Evolutionary conservation across 2,888 invertebrate species (phyloP).

Genomic region (Prosapia bicincta): DNA sequence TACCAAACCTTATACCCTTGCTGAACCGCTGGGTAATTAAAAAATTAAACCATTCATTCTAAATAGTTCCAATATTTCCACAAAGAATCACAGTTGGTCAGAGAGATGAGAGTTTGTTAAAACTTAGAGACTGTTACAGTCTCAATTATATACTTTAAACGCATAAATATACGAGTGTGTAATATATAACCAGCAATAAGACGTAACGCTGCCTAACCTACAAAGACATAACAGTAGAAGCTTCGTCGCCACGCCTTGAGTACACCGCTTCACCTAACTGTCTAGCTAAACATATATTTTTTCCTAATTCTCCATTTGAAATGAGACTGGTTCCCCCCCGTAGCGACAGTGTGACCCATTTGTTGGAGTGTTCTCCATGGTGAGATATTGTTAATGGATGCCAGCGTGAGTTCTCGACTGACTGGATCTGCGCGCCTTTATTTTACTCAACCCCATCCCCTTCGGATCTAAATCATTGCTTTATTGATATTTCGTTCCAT

Average conservation of each 20-base stretch:
- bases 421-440: not conserved
- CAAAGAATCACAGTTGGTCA: too few species aligned
- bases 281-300: not conserved
- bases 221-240: not conserved
- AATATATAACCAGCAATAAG: too few species aligned
- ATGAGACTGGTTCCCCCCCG: not conserved
- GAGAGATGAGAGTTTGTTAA: too few species aligned
- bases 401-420: not conserved
- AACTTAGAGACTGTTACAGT: too few species aligned
- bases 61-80: too few species aligned
- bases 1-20: too few species aligned
- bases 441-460: not conserved
- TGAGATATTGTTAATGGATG: not conserved
- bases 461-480: not conserved
- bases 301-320: constrained; percentile 2
- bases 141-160: too few species aligned
- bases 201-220: too few species aligned
- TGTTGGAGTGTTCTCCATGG: not conserved
- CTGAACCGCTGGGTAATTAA: too few species aligned
- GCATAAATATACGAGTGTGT: too few species aligned
- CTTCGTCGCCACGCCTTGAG: not conserved
- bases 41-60: too few species aligned
- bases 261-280: not conserved
- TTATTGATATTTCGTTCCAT: not conserved
- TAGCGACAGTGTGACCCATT: not conserved